Evolutionary conservation across 2,113 vertebrate species (phyloP).

Genomic region (Sclerurus mexicanus): DNA sequence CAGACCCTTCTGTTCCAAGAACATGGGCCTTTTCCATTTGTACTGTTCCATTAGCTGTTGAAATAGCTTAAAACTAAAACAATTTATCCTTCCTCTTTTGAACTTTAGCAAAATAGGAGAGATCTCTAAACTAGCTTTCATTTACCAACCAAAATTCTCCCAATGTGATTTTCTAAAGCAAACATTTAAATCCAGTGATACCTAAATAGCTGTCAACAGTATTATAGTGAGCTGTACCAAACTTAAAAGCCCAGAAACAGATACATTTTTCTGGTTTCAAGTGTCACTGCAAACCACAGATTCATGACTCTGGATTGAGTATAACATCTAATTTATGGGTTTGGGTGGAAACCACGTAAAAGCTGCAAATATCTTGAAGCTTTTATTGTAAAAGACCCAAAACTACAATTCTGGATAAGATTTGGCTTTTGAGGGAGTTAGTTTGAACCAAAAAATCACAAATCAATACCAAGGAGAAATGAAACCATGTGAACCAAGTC

Average conservation of each 20-base stretch:
- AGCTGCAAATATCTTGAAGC: conserved; percentile 53
- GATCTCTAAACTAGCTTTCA: conserved; percentile 17
- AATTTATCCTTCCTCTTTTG: conserved; percentile 52
- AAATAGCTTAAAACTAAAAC: conserved; percentile 49
- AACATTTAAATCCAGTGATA: conserved; percentile 58
- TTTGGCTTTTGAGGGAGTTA: background rate
- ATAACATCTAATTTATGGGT: conserved; percentile 46
- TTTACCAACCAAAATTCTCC: conserved; percentile 54
- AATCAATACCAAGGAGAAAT: background rate
- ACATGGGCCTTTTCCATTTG: conserved; percentile 17
- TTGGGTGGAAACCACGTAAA: conserved; percentile 33
- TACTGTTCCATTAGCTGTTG: conserved; percentile 24
- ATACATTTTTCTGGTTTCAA: conserved; percentile 44
- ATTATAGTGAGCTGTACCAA: conserved; percentile 14
- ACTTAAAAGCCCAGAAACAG: conserved; percentile 50
- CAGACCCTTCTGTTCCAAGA: conserved; percentile 31
- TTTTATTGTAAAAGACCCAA: conserved; percentile 51
- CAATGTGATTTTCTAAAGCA: conserved; percentile 55
- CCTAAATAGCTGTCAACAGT: conserved; percentile 31
- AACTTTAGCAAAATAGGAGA: conserved; percentile 37
- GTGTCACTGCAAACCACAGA: conserved; percentile 46
- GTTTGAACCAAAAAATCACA: background rate
- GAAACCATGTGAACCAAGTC: background rate
- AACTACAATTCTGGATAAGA: conserved; percentile 50
- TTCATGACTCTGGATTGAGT: conserved; percentile 19